A percentile compares a stretch with the other conserved stretches of the same genome.
Conservation (phyloP, 1,140 invertebrate genomes). For the Leptopilina clavipes region DNA sequence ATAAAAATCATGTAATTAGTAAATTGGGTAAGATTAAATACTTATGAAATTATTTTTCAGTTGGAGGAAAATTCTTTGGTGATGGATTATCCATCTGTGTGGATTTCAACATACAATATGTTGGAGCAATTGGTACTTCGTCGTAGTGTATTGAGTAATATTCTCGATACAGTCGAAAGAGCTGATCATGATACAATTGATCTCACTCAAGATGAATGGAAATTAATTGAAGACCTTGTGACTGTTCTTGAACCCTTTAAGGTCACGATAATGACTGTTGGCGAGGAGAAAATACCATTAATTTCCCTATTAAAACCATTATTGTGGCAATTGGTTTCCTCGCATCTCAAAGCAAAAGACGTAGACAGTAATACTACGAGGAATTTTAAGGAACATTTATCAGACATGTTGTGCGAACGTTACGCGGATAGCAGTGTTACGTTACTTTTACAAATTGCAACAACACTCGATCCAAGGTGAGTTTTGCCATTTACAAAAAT, state of each 20-base stretch:
- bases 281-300: conserved; percentile 76
- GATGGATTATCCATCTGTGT: conserved; percentile 72
- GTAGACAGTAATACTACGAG: conserved; percentile 68
- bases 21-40: no score
- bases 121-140: conserved; percentile 72
- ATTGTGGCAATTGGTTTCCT: conserved; percentile 74
- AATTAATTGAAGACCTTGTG: conserved; percentile 73
- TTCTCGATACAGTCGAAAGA: conserved; percentile 66
- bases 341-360: conserved; percentile 74
- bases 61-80: conserved; percentile 69
- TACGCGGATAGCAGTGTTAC: conserved; percentile 71
- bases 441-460: conserved; percentile 73
- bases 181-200: conserved; percentile 64
- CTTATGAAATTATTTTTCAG: conserved; percentile 61
- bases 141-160: conserved; percentile 64
- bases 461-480: conserved; percentile 75
- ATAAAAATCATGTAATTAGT: no score
- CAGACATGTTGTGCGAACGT: conserved; percentile 71
- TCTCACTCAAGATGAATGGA: conserved; percentile 72
- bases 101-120: conserved; percentile 76
- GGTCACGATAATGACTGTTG: conserved; percentile 76
- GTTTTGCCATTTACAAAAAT: not conserved
- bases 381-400: conserved; percentile 71
- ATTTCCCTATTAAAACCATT: conserved; percentile 76
- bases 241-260: conserved; percentile 75